These are phyloP conservation scores for Leptinotarsa texana DNA, from an alignment of 1,140 invertebrate genomes.

Conservation along the genomic window DNA sequence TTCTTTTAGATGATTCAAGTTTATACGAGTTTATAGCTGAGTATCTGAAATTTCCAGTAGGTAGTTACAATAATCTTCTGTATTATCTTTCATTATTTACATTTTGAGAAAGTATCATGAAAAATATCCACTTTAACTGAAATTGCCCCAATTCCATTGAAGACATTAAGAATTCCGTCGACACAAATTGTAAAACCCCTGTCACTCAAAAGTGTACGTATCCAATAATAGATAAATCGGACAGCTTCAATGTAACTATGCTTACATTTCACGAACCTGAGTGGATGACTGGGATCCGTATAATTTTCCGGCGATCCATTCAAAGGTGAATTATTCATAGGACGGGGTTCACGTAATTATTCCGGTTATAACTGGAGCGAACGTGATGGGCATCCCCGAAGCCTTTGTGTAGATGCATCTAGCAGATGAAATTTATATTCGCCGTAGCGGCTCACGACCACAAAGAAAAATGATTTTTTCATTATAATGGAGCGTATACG, in stretches of 20 bases:
- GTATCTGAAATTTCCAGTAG: too few relatives aligned
- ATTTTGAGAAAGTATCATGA: too few relatives aligned
- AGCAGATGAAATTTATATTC: neutral
- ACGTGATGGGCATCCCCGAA: neutral
- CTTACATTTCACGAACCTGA: neutral
- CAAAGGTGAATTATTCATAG: neutral
- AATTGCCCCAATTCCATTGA: too few relatives aligned
- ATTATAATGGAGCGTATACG: too few relatives aligned
- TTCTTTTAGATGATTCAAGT: too few relatives aligned
- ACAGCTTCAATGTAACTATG: neutral
- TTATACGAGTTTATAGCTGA: too few relatives aligned
- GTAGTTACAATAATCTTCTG: too few relatives aligned
- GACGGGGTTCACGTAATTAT: constrained; percentile 2
- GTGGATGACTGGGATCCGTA: neutral
- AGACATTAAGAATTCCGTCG: too few relatives aligned
- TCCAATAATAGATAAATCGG: neutral
- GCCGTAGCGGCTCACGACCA: neutral
- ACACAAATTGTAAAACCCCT: too few relatives aligned
- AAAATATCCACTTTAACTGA: too few relatives aligned
- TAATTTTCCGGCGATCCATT: neutral
- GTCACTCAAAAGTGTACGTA: too few relatives aligned
- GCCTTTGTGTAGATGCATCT: neutral
- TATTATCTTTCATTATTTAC: too few relatives aligned
- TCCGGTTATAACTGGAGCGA: neutral
- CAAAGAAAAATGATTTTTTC: neutral